phyloP scores from a whole-genome alignment of 2,113 vertebrate species.

The Buteo buteo region DNA sequence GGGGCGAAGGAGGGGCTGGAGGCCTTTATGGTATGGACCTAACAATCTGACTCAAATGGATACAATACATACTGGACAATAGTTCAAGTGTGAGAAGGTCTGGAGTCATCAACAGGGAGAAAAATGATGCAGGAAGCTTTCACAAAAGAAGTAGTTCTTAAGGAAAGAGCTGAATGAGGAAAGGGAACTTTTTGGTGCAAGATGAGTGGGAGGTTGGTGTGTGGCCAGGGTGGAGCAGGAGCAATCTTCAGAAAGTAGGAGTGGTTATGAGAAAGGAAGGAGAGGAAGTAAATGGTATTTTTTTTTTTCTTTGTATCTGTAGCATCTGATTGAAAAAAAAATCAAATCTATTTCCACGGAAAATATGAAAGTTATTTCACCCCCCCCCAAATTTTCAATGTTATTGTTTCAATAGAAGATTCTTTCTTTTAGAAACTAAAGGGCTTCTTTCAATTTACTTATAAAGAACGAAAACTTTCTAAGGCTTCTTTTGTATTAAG shows the following conservation, averaged over 20 bases:
- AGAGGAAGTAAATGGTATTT: background rate
- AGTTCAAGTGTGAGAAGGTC: slow-evolving; percentile 1
- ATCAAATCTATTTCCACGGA: background rate
- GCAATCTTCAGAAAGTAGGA: background rate
- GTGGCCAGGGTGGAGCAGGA: background rate
- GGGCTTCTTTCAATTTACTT: background rate
- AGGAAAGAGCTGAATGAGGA: background rate
- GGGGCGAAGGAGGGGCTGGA: background rate
- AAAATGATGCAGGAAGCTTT: slow-evolving; percentile 10
- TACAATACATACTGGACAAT: background rate
- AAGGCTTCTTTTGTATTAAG: background rate
- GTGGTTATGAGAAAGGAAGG: background rate
- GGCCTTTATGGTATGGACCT: background rate
- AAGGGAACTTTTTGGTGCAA: background rate
- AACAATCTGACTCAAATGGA: background rate
- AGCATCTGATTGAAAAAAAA: background rate
- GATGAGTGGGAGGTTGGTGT: background rate
- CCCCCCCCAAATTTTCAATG: background rate
- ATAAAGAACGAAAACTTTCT: background rate
- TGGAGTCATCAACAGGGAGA: background rate
- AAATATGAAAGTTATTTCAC: background rate
- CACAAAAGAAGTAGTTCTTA: slow-evolving; percentile 19
- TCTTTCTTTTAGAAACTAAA: background rate
- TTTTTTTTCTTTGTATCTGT: background rate
- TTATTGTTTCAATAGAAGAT: background rate